Evolutionary conservation across 2,888 invertebrate genomes (phyloP).

Genomic region (Deilephila porcellus): DNA sequence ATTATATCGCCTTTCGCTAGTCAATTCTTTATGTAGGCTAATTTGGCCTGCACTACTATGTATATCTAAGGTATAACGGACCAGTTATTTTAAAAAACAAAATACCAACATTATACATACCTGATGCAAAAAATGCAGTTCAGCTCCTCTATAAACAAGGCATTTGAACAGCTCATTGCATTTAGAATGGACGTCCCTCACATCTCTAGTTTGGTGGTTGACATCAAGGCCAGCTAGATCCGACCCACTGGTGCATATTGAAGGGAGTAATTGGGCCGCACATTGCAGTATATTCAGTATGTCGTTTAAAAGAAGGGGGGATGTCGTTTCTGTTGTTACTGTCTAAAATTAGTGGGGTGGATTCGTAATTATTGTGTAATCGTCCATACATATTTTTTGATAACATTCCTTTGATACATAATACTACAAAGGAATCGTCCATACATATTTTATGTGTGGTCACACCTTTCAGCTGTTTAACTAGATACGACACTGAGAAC

Average conservation of each 20-base stretch:
- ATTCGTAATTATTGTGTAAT: too few species aligned
- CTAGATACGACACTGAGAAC: too few species aligned
- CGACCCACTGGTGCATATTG: conserved; percentile 87
- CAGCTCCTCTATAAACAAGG: conserved; percentile 89
- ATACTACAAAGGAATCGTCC: too few species aligned
- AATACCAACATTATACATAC: conserved; percentile 62
- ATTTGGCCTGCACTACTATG: too few species aligned
- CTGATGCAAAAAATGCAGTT: conserved; percentile 90
- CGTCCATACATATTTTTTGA: too few species aligned
- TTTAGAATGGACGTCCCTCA: conserved; percentile 93
- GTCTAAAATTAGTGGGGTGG: conserved; percentile 75
- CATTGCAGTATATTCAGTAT: conserved; percentile 91
- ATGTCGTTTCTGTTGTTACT: conserved; percentile 84
- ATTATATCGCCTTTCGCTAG: too few species aligned
- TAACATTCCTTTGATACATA: too few species aligned
- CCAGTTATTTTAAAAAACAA: too few species aligned
- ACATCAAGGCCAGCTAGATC: conserved; percentile 85
- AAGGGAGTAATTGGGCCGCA: conserved; percentile 89
- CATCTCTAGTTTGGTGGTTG: conserved; percentile 86
- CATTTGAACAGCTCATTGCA: conserved; percentile 92
- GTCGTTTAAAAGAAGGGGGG: conserved; percentile 86
- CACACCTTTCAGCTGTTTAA: too few species aligned
- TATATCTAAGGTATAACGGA: too few species aligned
- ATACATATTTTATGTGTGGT: too few species aligned
- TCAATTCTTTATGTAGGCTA: too few species aligned